Percentiles rank a stretch among this genome's conserved stretches.
These are phyloP conservation scores for rat (Rattus norvegicus) DNA, from an alignment of 2,113 vertebrate genomes.

Conservation along the genomic window GRCr8 NC_086020.1:203294501-203295000, in stretches of 20 bases:
- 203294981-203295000: too few relatives aligned
- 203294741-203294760: neutral
- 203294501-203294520: slow-evolving; percentile 44
- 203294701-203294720: neutral
- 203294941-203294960: too few relatives aligned
- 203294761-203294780: neutral
- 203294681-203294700: neutral
- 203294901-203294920: neutral
- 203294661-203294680: neutral
- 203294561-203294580: neutral
- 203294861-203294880: neutral
- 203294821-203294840: neutral
- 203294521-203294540: slow-evolving; percentile 26
- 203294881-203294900: neutral
- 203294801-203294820: neutral
- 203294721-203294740: neutral
- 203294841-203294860: slow-evolving; percentile 3
- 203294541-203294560: slow-evolving; percentile 26
- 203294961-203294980: too few relatives aligned
- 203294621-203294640: neutral
- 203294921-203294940: neutral
- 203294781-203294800: neutral
- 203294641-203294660: neutral
- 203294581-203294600: neutral
- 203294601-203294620: neutral